Percentiles rank a stretch among this genome's conserved stretches.
These are phyloP conservation scores for Lophotriccus pileatus DNA, from an alignment of 2,797 vertebrate species.

Conservation along the genomic window DNA sequence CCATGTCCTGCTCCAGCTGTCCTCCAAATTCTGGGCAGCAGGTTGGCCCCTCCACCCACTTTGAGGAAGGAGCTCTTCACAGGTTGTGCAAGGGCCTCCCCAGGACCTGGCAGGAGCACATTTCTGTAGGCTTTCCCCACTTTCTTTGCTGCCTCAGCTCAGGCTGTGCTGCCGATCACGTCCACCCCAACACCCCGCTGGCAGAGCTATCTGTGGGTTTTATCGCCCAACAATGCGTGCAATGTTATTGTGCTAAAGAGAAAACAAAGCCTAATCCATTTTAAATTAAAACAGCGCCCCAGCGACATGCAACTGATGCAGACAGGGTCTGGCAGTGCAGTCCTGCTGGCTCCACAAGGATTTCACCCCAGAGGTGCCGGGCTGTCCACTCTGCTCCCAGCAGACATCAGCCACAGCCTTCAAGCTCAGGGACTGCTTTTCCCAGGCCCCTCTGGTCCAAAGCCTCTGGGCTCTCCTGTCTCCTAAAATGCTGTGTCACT, in stretches of 20 bases:
- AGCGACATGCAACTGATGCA: slow-evolving; percentile 38
- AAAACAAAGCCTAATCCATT: slow-evolving; percentile 68
- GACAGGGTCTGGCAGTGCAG: neutral
- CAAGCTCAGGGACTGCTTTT: neutral
- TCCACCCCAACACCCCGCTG: slow-evolving; percentile 4
- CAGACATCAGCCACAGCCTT: neutral
- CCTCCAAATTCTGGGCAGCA: neutral
- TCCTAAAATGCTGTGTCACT: neutral
- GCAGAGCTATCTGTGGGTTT: slow-evolving; percentile 44
- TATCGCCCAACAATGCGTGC: slow-evolving; percentile 63
- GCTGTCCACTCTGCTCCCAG: neutral
- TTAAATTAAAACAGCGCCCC: slow-evolving; percentile 66
- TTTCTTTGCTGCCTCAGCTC: neutral
- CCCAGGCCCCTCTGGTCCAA: neutral
- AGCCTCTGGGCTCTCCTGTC: neutral
- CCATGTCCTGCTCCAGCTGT: neutral
- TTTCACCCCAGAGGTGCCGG: neutral
- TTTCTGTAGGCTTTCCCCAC: neutral
- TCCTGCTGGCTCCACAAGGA: neutral
- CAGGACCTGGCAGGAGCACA: neutral
- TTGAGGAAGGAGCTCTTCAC: neutral
- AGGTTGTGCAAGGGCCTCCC: neutral
- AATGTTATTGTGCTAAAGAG: slow-evolving; percentile 61
- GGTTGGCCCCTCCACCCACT: neutral
- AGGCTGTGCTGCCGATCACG: slow-evolving; percentile 21